A percentile compares a stretch with the other conserved stretches of the same genome.
Evolutionary conservation across 35 echinoderm and acorn worm genomes (phyloP).

Genomic region (Diadema setosum): DNA sequence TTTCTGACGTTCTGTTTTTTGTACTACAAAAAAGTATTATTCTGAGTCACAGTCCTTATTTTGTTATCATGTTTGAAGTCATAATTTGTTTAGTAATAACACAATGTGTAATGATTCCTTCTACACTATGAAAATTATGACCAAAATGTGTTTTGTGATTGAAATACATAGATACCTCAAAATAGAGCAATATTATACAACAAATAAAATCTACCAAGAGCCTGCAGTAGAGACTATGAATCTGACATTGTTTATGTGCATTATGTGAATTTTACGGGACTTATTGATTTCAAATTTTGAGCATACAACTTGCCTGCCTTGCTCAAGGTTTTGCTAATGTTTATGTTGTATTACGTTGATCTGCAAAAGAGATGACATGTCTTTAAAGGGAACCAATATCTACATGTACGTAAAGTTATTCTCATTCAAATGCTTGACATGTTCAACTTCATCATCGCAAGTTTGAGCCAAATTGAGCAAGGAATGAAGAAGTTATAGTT

Average conservation of each 20-base stretch:
- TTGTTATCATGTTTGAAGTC: not conserved
- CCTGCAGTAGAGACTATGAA: not conserved
- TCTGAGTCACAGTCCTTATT: not conserved
- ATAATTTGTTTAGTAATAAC: not conserved
- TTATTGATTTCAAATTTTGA: not conserved
- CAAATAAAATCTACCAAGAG: not conserved
- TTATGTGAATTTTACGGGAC: too few relatives aligned
- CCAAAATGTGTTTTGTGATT: not conserved
- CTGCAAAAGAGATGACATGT: not conserved
- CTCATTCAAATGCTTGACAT: too few relatives aligned
- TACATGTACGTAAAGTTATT: too few relatives aligned
- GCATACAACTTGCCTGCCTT: not conserved
- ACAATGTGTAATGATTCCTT: not conserved
- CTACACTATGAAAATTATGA: not conserved
- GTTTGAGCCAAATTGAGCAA: too few relatives aligned
- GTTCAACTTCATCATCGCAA: too few relatives aligned
- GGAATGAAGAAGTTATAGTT: too few relatives aligned
- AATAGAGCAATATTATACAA: too few relatives aligned
- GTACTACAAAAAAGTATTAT: not conserved
- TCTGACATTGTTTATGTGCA: not conserved
- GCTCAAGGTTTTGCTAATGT: not conserved
- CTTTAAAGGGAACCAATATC: not conserved
- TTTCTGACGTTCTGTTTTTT: not conserved
- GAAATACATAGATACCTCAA: not conserved
- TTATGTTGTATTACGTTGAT: not conserved